A percentile compares a stretch with the other conserved stretches of the same genome.
Conservation (phyloP, 1,140 invertebrate genomes). For the Pemphigus obesinymphae region DNA sequence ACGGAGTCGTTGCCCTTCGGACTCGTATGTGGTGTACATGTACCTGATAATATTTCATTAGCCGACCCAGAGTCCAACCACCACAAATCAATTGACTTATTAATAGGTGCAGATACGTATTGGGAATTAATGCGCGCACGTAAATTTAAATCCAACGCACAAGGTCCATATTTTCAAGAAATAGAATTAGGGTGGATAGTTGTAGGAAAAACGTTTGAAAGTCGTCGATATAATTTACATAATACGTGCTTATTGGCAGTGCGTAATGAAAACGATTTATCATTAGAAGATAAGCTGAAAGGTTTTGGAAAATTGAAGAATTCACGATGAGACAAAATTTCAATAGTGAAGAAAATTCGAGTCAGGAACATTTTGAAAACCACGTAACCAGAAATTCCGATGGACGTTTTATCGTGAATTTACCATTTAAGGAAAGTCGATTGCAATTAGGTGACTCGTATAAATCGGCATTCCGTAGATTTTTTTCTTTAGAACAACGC, state of each 20-base stretch:
- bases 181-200: conserved; percentile 4
- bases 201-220: neutral
- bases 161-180: neutral
- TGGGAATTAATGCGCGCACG: neutral
- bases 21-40: neutral
- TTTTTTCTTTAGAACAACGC: too few species aligned
- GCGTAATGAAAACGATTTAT: neutral
- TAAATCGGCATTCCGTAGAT: too few species aligned
- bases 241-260: neutral
- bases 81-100: neutral
- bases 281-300: neutral
- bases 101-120: neutral
- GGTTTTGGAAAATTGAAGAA: conserved; percentile 12
- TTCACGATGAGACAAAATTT: neutral
- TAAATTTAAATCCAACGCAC: neutral
- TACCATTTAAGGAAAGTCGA: too few species aligned
- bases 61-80: conserved; percentile 2
- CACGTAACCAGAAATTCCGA: too few species aligned
- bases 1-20: neutral
- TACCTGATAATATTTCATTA: neutral
- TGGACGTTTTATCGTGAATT: too few species aligned
- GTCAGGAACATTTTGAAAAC: too few species aligned
- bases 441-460: too few species aligned
- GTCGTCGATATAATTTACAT: too few species aligned
- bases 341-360: too few species aligned